Base-by-base conservation (phyloP, 2,888 invertebrate species). In the Erpobdella octoculata region DNA sequence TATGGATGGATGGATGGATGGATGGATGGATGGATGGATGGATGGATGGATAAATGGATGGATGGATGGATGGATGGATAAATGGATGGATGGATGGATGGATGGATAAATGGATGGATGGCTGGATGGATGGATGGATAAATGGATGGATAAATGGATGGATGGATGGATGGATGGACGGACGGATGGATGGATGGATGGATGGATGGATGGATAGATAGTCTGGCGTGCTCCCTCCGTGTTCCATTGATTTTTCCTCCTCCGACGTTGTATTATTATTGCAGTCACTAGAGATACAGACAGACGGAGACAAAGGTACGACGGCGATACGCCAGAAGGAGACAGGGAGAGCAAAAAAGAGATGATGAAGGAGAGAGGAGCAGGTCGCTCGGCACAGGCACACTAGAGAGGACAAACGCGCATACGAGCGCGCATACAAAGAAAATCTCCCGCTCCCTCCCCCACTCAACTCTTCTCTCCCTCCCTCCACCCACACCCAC, bases 231-330 rank as follows among this genome's bases (percentile, higher is more conserved):
- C 18, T 62, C 62, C 62, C 18, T 62, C 62, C 62, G 31, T 62
- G 62, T 62, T 62, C 62, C 62, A 62, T 62, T 62, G 62, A 62
- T 62, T 62, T 62, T 62, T 62, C 62, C 62, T 41, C 46, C 46
- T 62, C 62, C 62, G 35, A 62, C 62, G 33, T 33, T n/a, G 62
- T 35, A 62, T 62, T 35, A 62, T 62, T 35, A 62, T n/a, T n/a
- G n/a, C 28, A 62, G 62, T 62, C 62, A 35, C 31, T 18, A 35
- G 31, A 62, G n/a, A 35, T 35, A 35, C 62, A 21, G 6, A 35
- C 62, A 62, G 62, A 8, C 33, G 1, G n/a, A 41, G 46, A 41
- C 12, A 41, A n/a, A 41, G 46, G n/a, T 12, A 62, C 33, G 18
- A 35, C 5, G 35, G 35, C 6, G 35, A 31, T 5, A 9, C 6